Evolutionary conservation across 2,888 invertebrate species (phyloP).

Genomic region (Hemicrepidius hirtus): DNA sequence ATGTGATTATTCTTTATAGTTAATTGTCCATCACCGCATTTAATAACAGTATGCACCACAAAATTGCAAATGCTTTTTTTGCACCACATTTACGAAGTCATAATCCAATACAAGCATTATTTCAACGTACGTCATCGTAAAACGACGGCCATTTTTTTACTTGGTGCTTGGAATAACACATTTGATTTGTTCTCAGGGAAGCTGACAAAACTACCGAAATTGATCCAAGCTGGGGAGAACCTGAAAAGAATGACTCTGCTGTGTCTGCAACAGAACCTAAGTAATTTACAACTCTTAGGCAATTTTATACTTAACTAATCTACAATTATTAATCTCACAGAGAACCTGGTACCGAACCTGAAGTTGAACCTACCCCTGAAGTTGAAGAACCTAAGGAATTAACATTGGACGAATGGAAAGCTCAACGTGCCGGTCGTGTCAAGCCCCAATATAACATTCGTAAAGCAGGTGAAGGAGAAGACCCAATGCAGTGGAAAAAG

Average conservation of each 20-base stretch:
- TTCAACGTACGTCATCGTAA: conserved; percentile 11
- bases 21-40: not conserved
- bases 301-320: not conserved
- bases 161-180: conserved; percentile 4
- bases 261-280: conserved; percentile 63
- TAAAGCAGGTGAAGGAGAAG: conserved; percentile 96
- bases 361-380: conserved; percentile 69
- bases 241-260: conserved; percentile 71
- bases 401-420: conserved; percentile 96
- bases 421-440: conserved; percentile 85
- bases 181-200: conserved; percentile 63
- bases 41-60: conserved; percentile 6
- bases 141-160: not conserved
- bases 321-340: conserved; percentile 56
- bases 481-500: conserved; percentile 93
- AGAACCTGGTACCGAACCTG: conserved; percentile 63
- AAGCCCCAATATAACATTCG: conserved; percentile 94
- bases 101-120: conserved; percentile 12
- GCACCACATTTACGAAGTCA: conserved; percentile 44
- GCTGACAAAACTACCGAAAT: conserved; percentile 66
- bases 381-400: conserved; percentile 90
- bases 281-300: conserved; percentile 55
- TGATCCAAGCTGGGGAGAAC: conserved; percentile 71
- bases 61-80: conserved; percentile 28
- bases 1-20: not conserved